Evolutionary conservation across 2,888 invertebrate genomes (phyloP), one percentile per base, ranked within the genome.

Genomic region (Orthosia gracilis): DNA sequence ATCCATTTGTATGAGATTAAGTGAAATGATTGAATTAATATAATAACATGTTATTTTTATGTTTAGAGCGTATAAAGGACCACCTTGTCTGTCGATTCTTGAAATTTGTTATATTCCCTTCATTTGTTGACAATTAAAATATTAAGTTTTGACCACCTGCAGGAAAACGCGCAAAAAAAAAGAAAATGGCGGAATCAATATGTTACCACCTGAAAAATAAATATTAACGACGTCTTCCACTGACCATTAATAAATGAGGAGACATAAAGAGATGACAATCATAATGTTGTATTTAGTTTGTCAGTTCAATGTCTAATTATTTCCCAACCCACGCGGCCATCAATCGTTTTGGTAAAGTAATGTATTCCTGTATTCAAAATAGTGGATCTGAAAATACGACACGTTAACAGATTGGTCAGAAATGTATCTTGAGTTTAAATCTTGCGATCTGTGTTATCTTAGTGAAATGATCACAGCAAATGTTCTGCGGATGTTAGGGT

Each of bases 351-450:
- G 63, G 50, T 52, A 47, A 67, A 80, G 59, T 75, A 62, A 77
- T 78, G 74, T 82, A 79, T 77, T 70, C 57, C 59, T 40, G 65
- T 49, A 75, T 86, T 75, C 70, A 76, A 69, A 81, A 68, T 55
- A 66, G 73, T 55, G 47, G 26, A 55, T 78, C 80, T 76, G 31
- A 74, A 84, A 82, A 88, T 86, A 88, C 65, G 64, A 21, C 62
- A 73, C 61, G 78, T 70, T 82, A 76, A 86, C 80, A 80, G 69
- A 85, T 88, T 68, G 76, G 78, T 76, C 78, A 67, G 82, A 82
- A 77, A 67, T 70, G 64, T 76, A 88, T 83, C 87, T 85, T 65
- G 57, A 31, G 69, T 81, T 77, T 83, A 71, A 80, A 85, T 85
- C 77, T 77, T 69, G 75, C 18, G 64, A 76, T 82, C 73, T 54